Evolutionary conservation across 2,113 vertebrate species (phyloP).

Genomic region (Nyctereutes procyonoides): DNA sequence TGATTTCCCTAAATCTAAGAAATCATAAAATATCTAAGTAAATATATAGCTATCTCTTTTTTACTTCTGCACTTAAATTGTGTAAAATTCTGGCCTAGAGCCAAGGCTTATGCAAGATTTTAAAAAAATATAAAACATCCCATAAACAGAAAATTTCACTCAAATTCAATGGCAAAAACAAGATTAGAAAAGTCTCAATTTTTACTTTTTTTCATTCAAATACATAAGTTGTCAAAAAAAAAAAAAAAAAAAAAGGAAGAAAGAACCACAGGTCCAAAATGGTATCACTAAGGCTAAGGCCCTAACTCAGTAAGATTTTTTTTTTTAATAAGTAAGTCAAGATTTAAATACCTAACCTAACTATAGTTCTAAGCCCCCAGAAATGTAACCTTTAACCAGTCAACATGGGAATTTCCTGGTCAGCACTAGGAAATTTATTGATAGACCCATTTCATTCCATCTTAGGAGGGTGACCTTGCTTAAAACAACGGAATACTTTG

Average conservation of each 20-base stretch:
- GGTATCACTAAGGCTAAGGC: background rate
- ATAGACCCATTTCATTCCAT: background rate
- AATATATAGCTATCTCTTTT: background rate
- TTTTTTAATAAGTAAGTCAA: too few species aligned
- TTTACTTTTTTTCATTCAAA: background rate
- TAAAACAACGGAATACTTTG: background rate
- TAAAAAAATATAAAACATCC: background rate
- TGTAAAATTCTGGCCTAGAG: background rate
- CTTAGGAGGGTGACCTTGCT: background rate
- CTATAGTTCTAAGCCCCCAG: background rate
- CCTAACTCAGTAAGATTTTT: background rate
- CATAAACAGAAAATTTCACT: background rate
- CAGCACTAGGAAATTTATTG: background rate
- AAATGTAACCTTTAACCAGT: background rate
- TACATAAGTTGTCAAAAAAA: background rate
- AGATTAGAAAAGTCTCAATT: background rate
- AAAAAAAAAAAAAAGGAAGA: background rate
- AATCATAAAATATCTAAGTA: background rate
- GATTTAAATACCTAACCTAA: background rate
- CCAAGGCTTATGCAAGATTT: background rate
- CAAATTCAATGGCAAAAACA: constrained; percentile 30
- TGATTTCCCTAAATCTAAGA: background rate
- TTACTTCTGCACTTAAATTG: constrained; percentile 4
- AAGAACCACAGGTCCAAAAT: background rate
- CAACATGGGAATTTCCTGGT: background rate